Evolutionary conservation across 2,797 vertebrate species (phyloP), one percentile per base, ranked within the genome.

Genomic region (Chelidonichthys spinosus): DNA sequence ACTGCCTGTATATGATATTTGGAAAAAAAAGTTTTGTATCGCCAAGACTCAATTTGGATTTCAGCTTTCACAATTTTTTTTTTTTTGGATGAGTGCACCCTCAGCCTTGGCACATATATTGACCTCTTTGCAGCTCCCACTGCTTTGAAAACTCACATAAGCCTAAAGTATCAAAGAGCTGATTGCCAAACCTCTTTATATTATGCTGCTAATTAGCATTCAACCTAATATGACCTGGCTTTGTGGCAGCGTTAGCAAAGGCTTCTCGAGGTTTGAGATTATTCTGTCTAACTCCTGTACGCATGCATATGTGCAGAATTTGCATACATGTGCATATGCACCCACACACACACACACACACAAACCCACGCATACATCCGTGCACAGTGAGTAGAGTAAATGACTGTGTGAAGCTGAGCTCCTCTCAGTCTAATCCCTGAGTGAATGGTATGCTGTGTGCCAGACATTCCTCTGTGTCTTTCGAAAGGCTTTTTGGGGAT

Each of bases 401-500:
- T 88, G 86, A 76, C 76, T 90, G 85, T 82, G 82, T 87, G 88
- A 88, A 82, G 85, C 74, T 74, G 79, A 87, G 87, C 87, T 84
- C 75, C 83, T 81, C 77, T 88, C 74, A 25, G 60, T 80, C 72
- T 94, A 94, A 94, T 93, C 93, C 88, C 82, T 43, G 88, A 60
- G 81, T 93, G 92, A 94, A 92, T 92, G 91, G 88, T 59, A 72
- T 78, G 84, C 88, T 92, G 92, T 92, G 91, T 89, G 92, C 89
- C 86, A 89, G 79, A 86, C 93, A 94, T 94, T 95, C 93, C 91
- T 90, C 89, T 83, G 78, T 91, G 90, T 88, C 90, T 92, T 91
- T 90, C 78, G 74, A 55, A 25, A 81, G 82, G 88, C 85, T 92
- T 94, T 92, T 80, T 85, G 78, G 56, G 87, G 90, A 93, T 92